Base-by-base conservation (phyloP, 2,888 invertebrate species). In the Phortica magna region DNA sequence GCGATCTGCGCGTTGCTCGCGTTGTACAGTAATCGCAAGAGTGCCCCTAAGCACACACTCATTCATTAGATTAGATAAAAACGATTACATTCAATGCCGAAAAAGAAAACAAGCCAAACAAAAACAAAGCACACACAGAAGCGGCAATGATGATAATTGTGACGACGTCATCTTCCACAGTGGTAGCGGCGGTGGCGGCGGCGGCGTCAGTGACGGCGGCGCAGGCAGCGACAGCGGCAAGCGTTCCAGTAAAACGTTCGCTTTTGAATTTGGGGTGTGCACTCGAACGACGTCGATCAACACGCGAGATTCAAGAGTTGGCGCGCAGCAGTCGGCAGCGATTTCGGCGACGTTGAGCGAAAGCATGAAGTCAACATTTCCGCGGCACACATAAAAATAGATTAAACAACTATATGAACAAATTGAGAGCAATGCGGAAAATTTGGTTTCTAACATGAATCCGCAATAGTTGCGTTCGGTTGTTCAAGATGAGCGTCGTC, bases 381-480 rank as follows among this genome's bases (percentile, higher is more conserved):
- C 48, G 48, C 76, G 68, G 78, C 81, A 76, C 84, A 81, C 84
- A 81, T 84, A 85, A 84, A 85, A 85, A 85, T 85, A 85, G 85
- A 88, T 84, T 76, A 77, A 77, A 83, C 78, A 81, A 83, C 76
- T 77, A 77, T 77, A 77, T 77, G 83, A 77, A 81, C 73, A 75
- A 73, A 78, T 79, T 74, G 77, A 74, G 67, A 83, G 76, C 79
- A 80, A 88, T 87, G 88, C 88, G 80, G 88, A 85, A 85, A 85
- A 85, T 87, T 83, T 76, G 74, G 81, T 81, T 74, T 76, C 79
- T 73, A 22, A 73, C 73, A 67, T 76, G 68, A n/a, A 75, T 42
- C 59, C 78, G 59, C 43, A 65, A 70, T 14, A 53, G 53, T n/a
- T 7, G 19, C 48, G 53, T 67, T 14, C n/a, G 42, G 6, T 10